These are phyloP conservation scores for Timema podura DNA, from an alignment of 2,888 invertebrate genomes.

Conservation along the genomic window DNA sequence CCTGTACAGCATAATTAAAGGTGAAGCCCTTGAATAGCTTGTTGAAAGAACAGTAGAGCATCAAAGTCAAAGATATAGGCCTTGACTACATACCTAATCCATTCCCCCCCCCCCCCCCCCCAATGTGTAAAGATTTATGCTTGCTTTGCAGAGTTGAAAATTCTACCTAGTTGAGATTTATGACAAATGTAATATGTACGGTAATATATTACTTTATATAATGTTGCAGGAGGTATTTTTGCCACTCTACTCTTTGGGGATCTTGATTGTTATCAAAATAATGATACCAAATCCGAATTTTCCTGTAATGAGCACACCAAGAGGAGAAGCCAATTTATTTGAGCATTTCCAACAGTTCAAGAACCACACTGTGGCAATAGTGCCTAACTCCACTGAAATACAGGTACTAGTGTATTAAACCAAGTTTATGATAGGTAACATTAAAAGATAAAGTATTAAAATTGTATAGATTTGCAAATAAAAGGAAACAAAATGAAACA, in stretches of 20 bases:
- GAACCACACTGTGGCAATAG: conserved; percentile 64
- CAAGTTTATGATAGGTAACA: too few species aligned
- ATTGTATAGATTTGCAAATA: too few species aligned
- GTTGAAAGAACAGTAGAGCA: too few species aligned
- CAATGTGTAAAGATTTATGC: too few species aligned
- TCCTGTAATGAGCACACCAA: conserved; percentile 62
- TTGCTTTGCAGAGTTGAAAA: neutral
- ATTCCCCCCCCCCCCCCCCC: too few species aligned
- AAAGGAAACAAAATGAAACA: too few species aligned
- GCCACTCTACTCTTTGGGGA: conserved; percentile 70
- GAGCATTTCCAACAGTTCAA: conserved; percentile 52
- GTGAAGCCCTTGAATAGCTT: too few species aligned
- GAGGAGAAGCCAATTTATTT: conserved; percentile 53
- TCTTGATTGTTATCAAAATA: conserved; percentile 69
- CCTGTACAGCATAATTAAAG: too few species aligned
- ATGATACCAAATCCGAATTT: conserved; percentile 72
- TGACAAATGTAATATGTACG: neutral
- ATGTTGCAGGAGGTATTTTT: conserved; percentile 67
- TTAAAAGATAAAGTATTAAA: too few species aligned
- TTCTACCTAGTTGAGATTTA: neutral
- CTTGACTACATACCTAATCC: too few species aligned
- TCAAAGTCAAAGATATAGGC: too few species aligned
- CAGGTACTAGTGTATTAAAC: conserved; percentile 40
- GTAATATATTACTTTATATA: conserved; percentile 19
- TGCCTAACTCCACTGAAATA: conserved; percentile 58